These are phyloP conservation scores for Podocnemis expansa DNA, from an alignment of 2,113 vertebrate species.

Conservation along the genomic window DNA sequence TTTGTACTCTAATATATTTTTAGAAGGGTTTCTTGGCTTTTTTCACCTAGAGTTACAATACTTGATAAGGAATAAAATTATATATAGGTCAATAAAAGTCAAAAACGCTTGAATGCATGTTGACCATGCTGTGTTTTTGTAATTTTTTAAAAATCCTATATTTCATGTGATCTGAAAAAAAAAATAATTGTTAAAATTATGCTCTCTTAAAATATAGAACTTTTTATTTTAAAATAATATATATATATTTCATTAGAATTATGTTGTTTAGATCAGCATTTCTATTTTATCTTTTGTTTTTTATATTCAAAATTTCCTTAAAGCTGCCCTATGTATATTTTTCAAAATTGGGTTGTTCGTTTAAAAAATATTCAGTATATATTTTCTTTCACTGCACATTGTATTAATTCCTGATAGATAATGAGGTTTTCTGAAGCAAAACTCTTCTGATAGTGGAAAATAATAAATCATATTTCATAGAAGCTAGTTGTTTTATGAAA, in stretches of 20 bases:
- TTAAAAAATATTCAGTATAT: background rate
- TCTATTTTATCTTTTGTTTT: background rate
- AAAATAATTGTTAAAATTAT: conserved; percentile 3
- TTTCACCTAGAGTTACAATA: conserved; percentile 26
- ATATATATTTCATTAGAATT: background rate
- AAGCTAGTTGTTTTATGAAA: background rate
- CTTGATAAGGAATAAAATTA: conserved; percentile 59
- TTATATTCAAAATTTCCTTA: background rate
- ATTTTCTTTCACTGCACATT: background rate
- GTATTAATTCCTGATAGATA: background rate
- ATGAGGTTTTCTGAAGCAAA: background rate
- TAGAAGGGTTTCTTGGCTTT: background rate
- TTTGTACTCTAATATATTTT: conserved; percentile 42
- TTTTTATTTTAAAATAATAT: background rate
- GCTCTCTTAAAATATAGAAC: background rate
- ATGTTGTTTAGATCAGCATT: background rate
- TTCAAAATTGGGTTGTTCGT: fast-evolving
- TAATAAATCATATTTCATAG: background rate
- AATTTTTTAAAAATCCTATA: conserved; percentile 32
- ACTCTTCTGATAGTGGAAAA: background rate
- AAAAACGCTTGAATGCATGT: conserved; percentile 56
- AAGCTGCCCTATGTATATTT: background rate
- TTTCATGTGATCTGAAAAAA: conserved; percentile 6
- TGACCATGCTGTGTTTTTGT: conserved; percentile 39
- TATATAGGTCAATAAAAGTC: conserved; percentile 53